Conservation (phyloP, 2,888 invertebrate genomes). For the Stenotaenia linearis region DNA sequence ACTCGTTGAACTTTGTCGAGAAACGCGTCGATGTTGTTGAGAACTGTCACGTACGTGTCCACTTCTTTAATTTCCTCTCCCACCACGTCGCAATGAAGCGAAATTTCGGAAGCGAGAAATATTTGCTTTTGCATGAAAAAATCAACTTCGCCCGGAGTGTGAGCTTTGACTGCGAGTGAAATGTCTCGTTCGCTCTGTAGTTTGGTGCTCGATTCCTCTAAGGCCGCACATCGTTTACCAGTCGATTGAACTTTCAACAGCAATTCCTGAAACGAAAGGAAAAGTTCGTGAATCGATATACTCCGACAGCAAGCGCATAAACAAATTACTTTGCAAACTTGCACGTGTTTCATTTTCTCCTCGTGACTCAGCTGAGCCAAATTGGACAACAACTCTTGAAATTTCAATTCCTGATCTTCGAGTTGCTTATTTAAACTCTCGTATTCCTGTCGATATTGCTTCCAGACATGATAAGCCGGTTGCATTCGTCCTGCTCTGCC, state of each 20-base stretch:
- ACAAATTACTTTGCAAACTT: conserved; percentile 29
- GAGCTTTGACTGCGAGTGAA: conserved; percentile 24
- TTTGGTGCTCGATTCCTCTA: background rate
- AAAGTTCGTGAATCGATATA: too few species aligned
- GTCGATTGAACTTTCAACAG: background rate
- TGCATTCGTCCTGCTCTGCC: background rate
- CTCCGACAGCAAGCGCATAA: too few species aligned
- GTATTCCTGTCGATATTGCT: conserved; percentile 21
- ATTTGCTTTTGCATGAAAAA: conserved; percentile 34
- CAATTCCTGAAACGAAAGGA: background rate
- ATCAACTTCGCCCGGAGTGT: conserved; percentile 35
- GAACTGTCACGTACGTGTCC: conserved; percentile 3
- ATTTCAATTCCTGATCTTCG: conserved; percentile 1
- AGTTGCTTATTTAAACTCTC: conserved; percentile 12
- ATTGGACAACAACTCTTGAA: conserved; percentile 27
- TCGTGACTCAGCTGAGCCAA: background rate
- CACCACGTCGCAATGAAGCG: conserved; percentile 27
- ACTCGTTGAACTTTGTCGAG: conserved; percentile 31
- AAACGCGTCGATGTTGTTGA: conserved; percentile 29
- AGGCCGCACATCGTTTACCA: background rate
- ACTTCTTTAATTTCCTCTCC: conserved; percentile 31
- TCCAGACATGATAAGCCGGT: conserved; percentile 21
- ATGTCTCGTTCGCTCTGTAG: background rate
- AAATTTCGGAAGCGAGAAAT: conserved; percentile 30
- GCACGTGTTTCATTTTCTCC: conserved; percentile 8